Evolutionary conservation across 2,888 invertebrate genomes (phyloP), one percentile per base, ranked within the genome.

Genomic region (Drosophila prostipennis): DNA sequence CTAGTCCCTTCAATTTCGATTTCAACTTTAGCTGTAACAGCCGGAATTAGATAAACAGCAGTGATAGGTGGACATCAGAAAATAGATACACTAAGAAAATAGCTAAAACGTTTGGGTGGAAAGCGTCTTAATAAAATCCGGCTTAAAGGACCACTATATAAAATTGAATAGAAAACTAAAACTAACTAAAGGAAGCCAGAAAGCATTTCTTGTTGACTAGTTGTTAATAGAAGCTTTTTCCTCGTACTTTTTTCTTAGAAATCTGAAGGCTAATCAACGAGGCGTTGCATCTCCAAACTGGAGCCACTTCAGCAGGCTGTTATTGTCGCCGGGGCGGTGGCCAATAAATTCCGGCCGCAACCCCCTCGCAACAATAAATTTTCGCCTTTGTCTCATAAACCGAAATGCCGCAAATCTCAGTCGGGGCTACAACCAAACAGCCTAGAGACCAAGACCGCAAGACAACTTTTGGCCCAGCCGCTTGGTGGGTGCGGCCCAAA

Each of bases 341-440:
- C 57, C 77, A 68, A 87, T 87, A 83, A 83, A 83, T 85, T 81
- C 59, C 10, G 32, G 49, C 48, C 32, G 14, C 57, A 58, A 55
- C 23, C 56, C 56, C 57, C 56, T 32, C 53, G 63, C 68, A 75
- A 55, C 79, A 77, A 85, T 85, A 88, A 88, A 85, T 85, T 73
- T 75, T 37, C 40, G 71, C 51, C 77, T 80, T 83, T 88, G 86
- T 88, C 87, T 85, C 83, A 88, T 83, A 80, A 83, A 82, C 77
- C 80, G 71, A 82, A 78, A 69, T 16, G 77, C 88, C 87, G 80
- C 88, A 84, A 84, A 84, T 84, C 84, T 84, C 84, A 78, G 81
- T 58, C 63, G 79, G 55, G 54, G 40, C 40, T 40, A 36, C 72
- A 65, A 46, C 72, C 69, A 69, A 75, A 70, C 8, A 26, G 26